These are phyloP conservation scores for Clanis bilineata DNA, from an alignment of 2,888 invertebrate genomes.

Conservation along the genomic window DNA sequence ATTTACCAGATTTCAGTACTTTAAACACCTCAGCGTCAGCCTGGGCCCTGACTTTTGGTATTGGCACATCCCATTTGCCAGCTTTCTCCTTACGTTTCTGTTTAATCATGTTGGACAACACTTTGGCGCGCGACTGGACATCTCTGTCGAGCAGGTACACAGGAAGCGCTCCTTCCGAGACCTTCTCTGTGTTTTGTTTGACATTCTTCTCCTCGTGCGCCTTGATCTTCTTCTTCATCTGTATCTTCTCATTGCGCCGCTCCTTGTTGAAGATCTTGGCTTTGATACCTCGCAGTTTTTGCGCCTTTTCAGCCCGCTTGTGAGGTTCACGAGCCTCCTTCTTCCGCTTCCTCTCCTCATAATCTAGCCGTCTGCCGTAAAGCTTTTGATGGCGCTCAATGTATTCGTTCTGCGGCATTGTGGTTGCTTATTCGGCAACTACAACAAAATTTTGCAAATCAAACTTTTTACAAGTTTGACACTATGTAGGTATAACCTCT, in stretches of 20 bases:
- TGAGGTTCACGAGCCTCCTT: conserved; percentile 97
- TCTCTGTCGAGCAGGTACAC: conserved; percentile 99
- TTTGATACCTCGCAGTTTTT: conserved; percentile 96
- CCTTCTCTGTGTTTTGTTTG: conserved; percentile 91
- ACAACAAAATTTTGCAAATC: conserved; percentile 73
- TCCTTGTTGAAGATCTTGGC: conserved; percentile 99
- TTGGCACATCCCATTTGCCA: conserved; percentile 99
- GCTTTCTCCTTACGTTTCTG: conserved; percentile 99
- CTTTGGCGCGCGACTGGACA: conserved; percentile 95
- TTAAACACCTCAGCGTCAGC: conserved; percentile 98
- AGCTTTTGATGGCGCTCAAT: conserved; percentile 98
- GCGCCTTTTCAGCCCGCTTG: conserved; percentile 94
- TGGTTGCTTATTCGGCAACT: conserved; percentile 81
- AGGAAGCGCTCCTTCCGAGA: conserved; percentile 95
- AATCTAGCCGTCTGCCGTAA: conserved; percentile 97
- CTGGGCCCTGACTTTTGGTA: conserved; percentile 98
- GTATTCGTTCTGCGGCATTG: conserved; percentile 99
- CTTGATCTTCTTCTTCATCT: conserved; percentile 99
- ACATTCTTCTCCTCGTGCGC: conserved; percentile 98
- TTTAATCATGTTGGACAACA: conserved; percentile 99
- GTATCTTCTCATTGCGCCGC: conserved; percentile 98
- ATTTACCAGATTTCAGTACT: conserved; percentile 94
- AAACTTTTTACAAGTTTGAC: conserved; percentile 34
- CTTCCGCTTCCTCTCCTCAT: conserved; percentile 98
- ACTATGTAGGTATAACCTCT: conserved; percentile 48